Conservation (phyloP, 2,888 invertebrate genomes). For the Eulithis testata region DNA sequence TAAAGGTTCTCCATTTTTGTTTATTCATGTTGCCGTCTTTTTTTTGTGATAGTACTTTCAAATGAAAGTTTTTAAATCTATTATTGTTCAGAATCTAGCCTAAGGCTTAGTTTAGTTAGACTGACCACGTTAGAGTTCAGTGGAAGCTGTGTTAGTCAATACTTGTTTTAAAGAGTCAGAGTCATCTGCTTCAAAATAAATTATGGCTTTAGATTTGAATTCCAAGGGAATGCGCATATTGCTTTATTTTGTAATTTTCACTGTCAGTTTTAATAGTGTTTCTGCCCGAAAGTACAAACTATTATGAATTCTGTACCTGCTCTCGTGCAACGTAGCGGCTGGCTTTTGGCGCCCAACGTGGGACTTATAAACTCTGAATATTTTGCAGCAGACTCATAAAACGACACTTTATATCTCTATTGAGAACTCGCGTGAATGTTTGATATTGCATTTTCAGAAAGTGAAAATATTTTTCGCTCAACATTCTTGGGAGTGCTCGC, state of each 20-base stretch:
- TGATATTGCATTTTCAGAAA: conserved; percentile 34
- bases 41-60: no score
- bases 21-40: no score
- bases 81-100: no score
- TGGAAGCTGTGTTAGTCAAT: no score
- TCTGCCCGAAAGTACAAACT: background rate
- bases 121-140: no score
- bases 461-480: conserved; percentile 28
- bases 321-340: conserved; percentile 1
- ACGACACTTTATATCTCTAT: conserved; percentile 30
- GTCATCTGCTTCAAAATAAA: no score
- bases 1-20: no score
- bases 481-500: conserved; percentile 22
- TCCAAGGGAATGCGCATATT: no score
- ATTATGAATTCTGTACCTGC: background rate
- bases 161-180: no score
- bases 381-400: conserved; percentile 33
- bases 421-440: conserved; percentile 26
- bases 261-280: background rate
- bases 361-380: conserved; percentile 33
- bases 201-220: no score
- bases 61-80: no score
- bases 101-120: no score
- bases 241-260: background rate
- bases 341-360: conserved; percentile 48